Base-by-base conservation (phyloP, 2,113 vertebrate genomes). In the Macaca nemestrina region DNA sequence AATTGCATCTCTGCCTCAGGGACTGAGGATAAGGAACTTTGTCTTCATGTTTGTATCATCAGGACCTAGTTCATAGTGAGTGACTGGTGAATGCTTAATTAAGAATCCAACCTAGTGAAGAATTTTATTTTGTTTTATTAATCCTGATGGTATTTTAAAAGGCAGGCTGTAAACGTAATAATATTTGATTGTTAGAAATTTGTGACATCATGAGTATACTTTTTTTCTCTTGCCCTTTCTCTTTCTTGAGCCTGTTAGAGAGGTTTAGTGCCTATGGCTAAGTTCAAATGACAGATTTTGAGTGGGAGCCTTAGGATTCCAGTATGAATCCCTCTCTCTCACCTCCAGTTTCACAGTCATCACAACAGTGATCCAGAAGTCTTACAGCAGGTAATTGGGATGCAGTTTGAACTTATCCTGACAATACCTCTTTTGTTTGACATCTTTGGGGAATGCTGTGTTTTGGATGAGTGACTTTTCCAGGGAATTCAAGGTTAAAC, bases 401-500 rank as follows among this genome's bases (percentile, higher is more conserved):
- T 93, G 64, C 76, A 82, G 27, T 95, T 73, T 97, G 72, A 94
- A 88, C 48, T 73, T 87, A 84, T 40, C 20, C 76, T 73, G 43
- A 45, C 35, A 85, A 22, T 88, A 86, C 64, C 3, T 52, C 40
- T 94, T 95, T 93, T 61, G 25, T 93, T 93, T 93, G 87, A 88
- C 48, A 83, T 79, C 55, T 97, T 94, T 73, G 93, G 73, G 78
- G 59, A 97, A 93, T 94, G 45, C n/a, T 73, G 8, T 96, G 27
- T 93, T 97, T 93, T 95, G 67, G 35, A 82, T 89, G 52, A 97
- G 45, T 95, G 72, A 79, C 75, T 96, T 92, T 94, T 89, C 52
- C 32, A 61, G 38, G 76, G 40, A 80, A 85, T 25, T 96, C 67
- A 96, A 92, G 57, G 73, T 96, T 90, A 96, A 94, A 93, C 20